phyloP scores from a whole-genome alignment of 1,140 invertebrate genomes.

The Brachionus sp. region DNA sequence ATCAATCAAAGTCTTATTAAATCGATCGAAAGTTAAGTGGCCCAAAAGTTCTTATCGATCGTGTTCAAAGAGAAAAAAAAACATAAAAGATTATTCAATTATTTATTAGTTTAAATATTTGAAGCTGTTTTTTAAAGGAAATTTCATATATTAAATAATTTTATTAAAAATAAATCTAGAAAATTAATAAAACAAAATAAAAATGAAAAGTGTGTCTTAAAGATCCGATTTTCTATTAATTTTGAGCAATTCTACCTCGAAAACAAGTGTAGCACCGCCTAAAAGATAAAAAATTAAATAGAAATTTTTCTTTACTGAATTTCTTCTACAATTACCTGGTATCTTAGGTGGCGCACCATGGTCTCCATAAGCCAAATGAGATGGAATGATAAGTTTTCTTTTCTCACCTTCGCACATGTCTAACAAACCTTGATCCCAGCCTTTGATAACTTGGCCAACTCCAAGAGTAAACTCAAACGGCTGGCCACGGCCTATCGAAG shows the following conservation, averaged over 20 bases:
- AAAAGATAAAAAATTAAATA: conserved; percentile 49
- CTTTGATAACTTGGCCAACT: conserved; percentile 69
- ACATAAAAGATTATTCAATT: conserved; percentile 15
- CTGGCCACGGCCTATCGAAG: conserved; percentile 68
- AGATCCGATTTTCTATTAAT: conserved; percentile 68
- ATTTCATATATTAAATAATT: conserved; percentile 2
- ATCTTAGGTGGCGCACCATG: conserved; percentile 41
- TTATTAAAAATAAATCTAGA: conserved; percentile 26
- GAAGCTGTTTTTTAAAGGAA: neutral
- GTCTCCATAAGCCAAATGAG: conserved; percentile 68
- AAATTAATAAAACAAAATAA: neutral
- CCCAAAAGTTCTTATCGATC: neutral
- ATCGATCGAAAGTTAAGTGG: conserved; percentile 1
- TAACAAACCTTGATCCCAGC: conserved; percentile 78
- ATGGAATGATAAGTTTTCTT: conserved; percentile 75
- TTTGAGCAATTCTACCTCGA: conserved; percentile 77
- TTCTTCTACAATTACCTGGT: neutral
- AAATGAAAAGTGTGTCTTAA: conserved; percentile 50
- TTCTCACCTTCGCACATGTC: conserved; percentile 82
- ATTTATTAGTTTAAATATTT: conserved; percentile 30
- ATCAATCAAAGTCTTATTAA: neutral
- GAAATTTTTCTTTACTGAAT: neutral
- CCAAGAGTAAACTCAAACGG: conserved; percentile 75
- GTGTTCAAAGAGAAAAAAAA: conserved; percentile 12
- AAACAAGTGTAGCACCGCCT: conserved; percentile 72